These are phyloP conservation scores for Fragum sueziense DNA, from an alignment of 2,888 invertebrate species.

Conservation along the genomic window DNA sequence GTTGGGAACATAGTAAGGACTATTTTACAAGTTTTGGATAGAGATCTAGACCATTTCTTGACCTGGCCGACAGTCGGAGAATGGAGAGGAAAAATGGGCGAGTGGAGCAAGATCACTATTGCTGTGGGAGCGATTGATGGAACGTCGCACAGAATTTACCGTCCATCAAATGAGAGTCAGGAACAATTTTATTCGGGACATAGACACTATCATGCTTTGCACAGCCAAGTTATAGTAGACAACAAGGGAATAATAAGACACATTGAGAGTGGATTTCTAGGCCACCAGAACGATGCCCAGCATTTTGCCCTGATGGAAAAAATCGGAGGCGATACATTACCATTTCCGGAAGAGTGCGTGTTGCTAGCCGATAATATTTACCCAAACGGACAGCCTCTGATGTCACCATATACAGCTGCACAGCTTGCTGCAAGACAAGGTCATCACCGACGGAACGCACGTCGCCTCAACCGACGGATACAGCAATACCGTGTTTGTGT, in stretches of 20 bases:
- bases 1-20: background rate
- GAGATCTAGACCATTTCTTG: background rate
- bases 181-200: constrained; percentile 6
- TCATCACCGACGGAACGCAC: background rate
- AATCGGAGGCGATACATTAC: background rate
- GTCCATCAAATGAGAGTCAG: constrained; percentile 3
- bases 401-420: background rate
- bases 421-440: background rate
- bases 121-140: constrained; percentile 28
- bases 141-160: constrained; percentile 8
- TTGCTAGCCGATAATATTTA: too few species aligned
- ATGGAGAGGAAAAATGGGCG: background rate
- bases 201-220: constrained; percentile 4
- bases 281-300: background rate
- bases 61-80: background rate
- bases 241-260: background rate
- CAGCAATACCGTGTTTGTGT: background rate
- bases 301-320: background rate
- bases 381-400: too few species aligned
- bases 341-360: background rate
- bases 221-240: background rate
- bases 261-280: too few species aligned
- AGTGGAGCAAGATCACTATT: background rate
- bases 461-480: background rate
- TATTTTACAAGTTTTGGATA: background rate